These are phyloP conservation scores for Anguilla megastoma DNA, from an alignment of 2,797 vertebrate species.

Conservation along the genomic window DNA sequence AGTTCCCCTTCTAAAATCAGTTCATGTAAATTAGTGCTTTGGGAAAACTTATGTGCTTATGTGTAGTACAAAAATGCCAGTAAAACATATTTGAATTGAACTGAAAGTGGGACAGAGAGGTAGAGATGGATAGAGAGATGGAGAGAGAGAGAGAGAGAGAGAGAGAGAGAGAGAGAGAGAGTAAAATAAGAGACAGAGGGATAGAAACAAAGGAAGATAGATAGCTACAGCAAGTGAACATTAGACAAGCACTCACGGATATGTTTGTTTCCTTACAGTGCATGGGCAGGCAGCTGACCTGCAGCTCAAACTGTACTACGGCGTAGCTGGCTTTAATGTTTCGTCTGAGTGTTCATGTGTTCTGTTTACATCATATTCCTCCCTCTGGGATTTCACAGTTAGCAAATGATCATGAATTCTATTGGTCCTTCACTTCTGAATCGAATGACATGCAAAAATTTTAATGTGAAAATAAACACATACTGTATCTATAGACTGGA, in stretches of 20 bases:
- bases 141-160: not conserved
- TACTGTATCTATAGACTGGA: not conserved
- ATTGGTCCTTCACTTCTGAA: not conserved
- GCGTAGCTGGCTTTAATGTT: not conserved
- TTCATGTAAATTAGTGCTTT: not conserved
- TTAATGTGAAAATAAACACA: not conserved
- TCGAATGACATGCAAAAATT: not conserved
- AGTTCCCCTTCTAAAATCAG: not conserved
- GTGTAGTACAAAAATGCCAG: not conserved
- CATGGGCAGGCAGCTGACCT: not conserved
- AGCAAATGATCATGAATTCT: not conserved
- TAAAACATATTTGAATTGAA: not conserved
- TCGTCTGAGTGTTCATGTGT: not conserved
- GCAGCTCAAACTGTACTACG: not conserved
- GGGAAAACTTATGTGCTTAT: not conserved
- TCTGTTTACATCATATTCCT: not conserved
- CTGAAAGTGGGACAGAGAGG: not conserved
- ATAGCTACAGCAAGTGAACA: not conserved
- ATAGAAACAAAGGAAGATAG: not conserved
- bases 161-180: not conserved
- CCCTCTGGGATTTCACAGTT: not conserved
- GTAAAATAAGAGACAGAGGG: not conserved
- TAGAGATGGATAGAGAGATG: not conserved
- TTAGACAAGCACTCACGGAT: not conserved
- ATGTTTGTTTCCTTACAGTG: not conserved